A percentile compares a stretch with the other conserved stretches of the same genome.
These are phyloP conservation scores for Uromys caudimaculatus DNA, from an alignment of 2,797 vertebrate genomes.

Conservation along the genomic window DNA sequence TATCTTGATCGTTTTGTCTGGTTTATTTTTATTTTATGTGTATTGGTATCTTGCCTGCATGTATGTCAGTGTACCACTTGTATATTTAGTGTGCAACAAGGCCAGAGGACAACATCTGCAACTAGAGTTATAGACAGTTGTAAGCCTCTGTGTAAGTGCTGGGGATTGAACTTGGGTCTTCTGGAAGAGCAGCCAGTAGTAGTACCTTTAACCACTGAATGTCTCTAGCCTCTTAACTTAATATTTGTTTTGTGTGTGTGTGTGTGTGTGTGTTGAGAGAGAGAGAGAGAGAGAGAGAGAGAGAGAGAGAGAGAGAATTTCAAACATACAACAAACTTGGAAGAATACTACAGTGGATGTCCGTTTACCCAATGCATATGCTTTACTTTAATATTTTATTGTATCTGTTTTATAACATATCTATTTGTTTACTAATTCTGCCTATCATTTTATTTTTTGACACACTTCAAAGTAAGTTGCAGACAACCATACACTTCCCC, in stretches of 20 bases:
- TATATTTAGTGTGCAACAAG: not conserved
- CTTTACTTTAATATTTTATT: slow-evolving; percentile 41
- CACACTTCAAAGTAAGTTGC: slow-evolving; percentile 43
- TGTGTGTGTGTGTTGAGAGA: too few relatives aligned
- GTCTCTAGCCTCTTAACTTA: not conserved
- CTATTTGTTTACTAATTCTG: not conserved
- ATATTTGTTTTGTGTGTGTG: not conserved
- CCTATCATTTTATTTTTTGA: slow-evolving; percentile 41
- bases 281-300: too few relatives aligned
- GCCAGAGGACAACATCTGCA: not conserved
- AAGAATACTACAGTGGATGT: slow-evolving; percentile 10
- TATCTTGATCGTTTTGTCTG: not conserved
- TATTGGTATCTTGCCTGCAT: not conserved
- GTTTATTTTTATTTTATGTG: not conserved
- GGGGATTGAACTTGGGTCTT: not conserved
- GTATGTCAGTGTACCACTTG: not conserved
- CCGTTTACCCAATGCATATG: not conserved
- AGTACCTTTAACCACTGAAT: not conserved
- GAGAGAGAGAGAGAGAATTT: not conserved
- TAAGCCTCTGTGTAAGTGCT: not conserved
- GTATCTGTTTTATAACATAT: not conserved
- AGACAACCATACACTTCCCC: not conserved
- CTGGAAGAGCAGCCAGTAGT: not conserved
- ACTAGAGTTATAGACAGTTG: not conserved
- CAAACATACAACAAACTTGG: not conserved